Conservation (phyloP, 2,797 vertebrate genomes). For the Coccyzus lansbergi region DNA sequence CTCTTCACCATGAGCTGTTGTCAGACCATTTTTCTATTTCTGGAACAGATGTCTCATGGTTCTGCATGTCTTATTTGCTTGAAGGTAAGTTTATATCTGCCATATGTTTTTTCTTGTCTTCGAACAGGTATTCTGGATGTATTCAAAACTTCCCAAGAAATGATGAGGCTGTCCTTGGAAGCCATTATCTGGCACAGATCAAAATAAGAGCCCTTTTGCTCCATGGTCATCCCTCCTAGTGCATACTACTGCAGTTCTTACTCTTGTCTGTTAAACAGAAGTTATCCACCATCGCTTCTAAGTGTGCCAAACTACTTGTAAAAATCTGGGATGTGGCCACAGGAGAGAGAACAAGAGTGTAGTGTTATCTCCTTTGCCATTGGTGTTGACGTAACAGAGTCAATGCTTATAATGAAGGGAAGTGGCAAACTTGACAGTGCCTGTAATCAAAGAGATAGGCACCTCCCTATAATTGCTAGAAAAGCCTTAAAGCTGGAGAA, state of each 20-base stretch:
- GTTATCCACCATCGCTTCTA: background rate
- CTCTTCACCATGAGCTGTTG: background rate
- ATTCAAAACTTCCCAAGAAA: background rate
- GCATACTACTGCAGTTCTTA: background rate
- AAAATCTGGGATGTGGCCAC: background rate
- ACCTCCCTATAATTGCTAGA: background rate
- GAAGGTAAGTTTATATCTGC: background rate
- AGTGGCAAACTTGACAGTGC: background rate
- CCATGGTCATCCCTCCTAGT: background rate
- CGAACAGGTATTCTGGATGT: background rate
- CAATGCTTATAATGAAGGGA: background rate
- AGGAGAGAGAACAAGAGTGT: background rate
- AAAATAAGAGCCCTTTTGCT: background rate
- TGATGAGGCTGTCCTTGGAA: background rate
- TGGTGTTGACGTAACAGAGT: background rate
- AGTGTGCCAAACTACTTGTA: background rate
- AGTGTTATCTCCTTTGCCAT: background rate
- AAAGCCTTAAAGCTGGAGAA: background rate
- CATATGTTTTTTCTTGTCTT: background rate
- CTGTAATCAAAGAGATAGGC: background rate
- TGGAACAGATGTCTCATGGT: background rate
- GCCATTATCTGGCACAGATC: background rate
- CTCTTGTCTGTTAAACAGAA: background rate
- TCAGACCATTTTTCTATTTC: background rate
- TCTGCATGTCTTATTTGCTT: background rate